Percentiles rank a stretch among this genome's conserved stretches.
Evolutionary conservation across 2,797 vertebrate species (phyloP).

Genomic region (Dallia pectoralis): DNA sequence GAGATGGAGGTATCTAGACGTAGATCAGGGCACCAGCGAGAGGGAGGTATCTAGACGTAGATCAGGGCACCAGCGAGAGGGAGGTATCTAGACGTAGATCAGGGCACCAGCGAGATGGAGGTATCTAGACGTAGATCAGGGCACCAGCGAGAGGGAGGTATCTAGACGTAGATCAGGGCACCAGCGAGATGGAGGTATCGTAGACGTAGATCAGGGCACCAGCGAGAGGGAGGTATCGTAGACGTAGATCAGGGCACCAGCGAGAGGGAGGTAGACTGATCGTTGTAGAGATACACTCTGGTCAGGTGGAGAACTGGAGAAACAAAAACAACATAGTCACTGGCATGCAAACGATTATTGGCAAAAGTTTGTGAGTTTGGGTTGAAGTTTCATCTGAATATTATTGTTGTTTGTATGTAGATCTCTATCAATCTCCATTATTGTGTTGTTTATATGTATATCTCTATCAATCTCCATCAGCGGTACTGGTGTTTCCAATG

Average conservation of each 20-base stretch:
- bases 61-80: no score
- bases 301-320: slow-evolving; percentile 44
- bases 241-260: background rate
- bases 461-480: background rate
- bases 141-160: background rate
- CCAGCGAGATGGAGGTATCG: slow-evolving; percentile 4
- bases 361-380: background rate
- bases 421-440: background rate
- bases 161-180: background rate
- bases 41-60: no score
- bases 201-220: no score
- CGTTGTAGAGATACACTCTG: slow-evolving; percentile 15
- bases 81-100: background rate
- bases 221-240: background rate
- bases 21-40: background rate
- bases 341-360: background rate
- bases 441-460: background rate
- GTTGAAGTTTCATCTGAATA: background rate
- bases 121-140: no score
- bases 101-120: slow-evolving; percentile 2
- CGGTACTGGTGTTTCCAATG: no score
- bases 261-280: background rate
- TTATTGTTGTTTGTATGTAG: background rate
- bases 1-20: background rate
- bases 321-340: slow-evolving; percentile 32